Evolutionary conservation across 2,113 vertebrate species (phyloP), one percentile per base, ranked within the genome.

Genomic region (Telmatochromis brichardi): DNA sequence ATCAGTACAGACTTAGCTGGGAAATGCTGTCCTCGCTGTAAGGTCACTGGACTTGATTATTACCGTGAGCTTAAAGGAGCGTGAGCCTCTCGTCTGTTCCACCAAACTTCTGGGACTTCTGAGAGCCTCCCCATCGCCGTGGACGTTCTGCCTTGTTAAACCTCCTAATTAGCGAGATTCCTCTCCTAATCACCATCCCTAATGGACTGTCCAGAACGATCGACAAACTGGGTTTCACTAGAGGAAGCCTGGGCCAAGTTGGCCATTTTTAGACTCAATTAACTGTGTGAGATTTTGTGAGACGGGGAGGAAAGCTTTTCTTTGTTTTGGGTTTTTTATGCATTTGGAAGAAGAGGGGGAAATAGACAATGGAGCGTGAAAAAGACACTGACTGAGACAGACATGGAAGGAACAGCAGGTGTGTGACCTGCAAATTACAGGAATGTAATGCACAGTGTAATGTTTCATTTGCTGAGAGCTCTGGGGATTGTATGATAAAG

Each of bases 151-250:
- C 86, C 93, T 93, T 80, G 88, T 94, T 94, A 91, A 87, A 58
- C 17, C 14, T 14, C 86, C 88, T 92, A 95, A 94, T 94, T 93
- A 94, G 85, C 6, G 13, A 91, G 83, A 92, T 63, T 93, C 81
- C 78, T 85, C 81, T 57, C 78, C 83, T 92, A 92, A 94, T 94
- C 92, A 90, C 19, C 23, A 9, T 53, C 86, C 88, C 88, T 91
- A 92, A 94, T 90, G 85, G 89, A 88, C 91, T 90, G 92, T 93
- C 89, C 88, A 58, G 76, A 92, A 84, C 73, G 17, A 93, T 92
- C 53, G 86, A 84, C 86, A 91, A 89, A 71, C 31, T 2, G 84
- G 79, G 84, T 89, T 93, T 90, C 88, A 80, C 87, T 78, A 58
- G 28, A 47, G 7, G 31, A 91, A 86, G 83, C 80, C 79, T 65